phyloP scores from a whole-genome alignment of 2,888 invertebrate genomes.

The Amphiduros pacificus region DNA sequence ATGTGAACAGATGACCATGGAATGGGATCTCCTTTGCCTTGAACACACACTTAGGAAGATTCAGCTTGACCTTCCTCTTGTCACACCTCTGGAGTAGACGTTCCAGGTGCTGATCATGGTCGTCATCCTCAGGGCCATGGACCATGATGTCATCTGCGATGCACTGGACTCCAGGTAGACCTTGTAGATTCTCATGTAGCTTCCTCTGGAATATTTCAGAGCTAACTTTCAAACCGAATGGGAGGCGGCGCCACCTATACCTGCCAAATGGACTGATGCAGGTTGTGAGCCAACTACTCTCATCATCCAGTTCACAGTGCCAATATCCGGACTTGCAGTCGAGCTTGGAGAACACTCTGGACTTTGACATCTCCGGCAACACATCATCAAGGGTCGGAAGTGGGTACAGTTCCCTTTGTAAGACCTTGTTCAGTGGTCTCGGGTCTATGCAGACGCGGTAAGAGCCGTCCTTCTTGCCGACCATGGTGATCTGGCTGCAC shows the following conservation, averaged over 20 bases:
- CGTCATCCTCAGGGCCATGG: slow-evolving; percentile 14
- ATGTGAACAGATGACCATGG: slow-evolving; percentile 21
- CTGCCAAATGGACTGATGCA: slow-evolving; percentile 26
- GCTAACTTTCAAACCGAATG: too few relatives aligned
- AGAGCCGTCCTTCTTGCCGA: slow-evolving; percentile 24
- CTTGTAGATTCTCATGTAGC: too few relatives aligned
- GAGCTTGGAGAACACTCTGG: slow-evolving; percentile 27
- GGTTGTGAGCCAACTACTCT: slow-evolving; percentile 25
- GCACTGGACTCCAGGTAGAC: slow-evolving; percentile 23
- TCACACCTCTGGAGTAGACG: slow-evolving; percentile 9
- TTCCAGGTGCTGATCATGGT: slow-evolving; percentile 26
- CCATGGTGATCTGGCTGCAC: slow-evolving; percentile 16
- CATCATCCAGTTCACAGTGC: slow-evolving; percentile 18
- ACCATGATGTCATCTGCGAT: slow-evolving; percentile 30
- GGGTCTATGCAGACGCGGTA: slow-evolving; percentile 28
- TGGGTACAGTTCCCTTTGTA: slow-evolving; percentile 24
- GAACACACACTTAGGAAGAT: slow-evolving; percentile 7
- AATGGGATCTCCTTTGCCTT: slow-evolving; percentile 11
- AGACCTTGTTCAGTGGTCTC: slow-evolving; percentile 20
- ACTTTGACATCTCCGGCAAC: slow-evolving; percentile 19
- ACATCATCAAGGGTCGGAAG: slow-evolving; percentile 31
- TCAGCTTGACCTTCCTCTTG: slow-evolving; percentile 7
- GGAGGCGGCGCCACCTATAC: slow-evolving; percentile 2
- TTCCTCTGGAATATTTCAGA: too few relatives aligned
- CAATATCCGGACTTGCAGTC: slow-evolving; percentile 32